These are phyloP conservation scores for Cirrhinus mrigala DNA, from an alignment of 2,797 vertebrate species.

Conservation along the genomic window DNA sequence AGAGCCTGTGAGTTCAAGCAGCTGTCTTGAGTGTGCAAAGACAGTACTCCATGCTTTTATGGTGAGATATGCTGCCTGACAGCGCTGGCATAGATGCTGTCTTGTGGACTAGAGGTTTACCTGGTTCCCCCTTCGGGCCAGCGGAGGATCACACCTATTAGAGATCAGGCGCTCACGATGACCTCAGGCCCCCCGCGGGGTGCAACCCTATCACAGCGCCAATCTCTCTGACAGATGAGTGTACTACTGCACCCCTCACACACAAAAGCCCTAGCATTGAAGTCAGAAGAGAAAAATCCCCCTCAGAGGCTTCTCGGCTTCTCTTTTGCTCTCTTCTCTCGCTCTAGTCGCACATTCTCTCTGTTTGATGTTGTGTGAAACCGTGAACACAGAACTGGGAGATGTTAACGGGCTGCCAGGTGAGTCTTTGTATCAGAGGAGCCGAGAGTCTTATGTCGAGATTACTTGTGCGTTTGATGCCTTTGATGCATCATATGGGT, in stretches of 20 bases:
- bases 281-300: constrained; percentile 67
- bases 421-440: constrained; percentile 42
- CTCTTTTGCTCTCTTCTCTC: constrained; percentile 23
- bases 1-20: neutral
- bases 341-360: constrained; percentile 28
- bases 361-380: constrained; percentile 66
- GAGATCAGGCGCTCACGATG: constrained; percentile 71
- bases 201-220: constrained; percentile 77
- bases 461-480: constrained; percentile 2
- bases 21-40: neutral
- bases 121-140: constrained; percentile 62
- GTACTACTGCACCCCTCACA: constrained; percentile 63
- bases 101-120: constrained; percentile 39
- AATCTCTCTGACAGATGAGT: constrained; percentile 74
- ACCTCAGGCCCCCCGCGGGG: constrained; percentile 78
- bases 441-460: constrained; percentile 42
- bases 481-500: constrained; percentile 61
- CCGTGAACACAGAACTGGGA: constrained; percentile 61
- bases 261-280: constrained; percentile 75
- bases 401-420: constrained; percentile 62
- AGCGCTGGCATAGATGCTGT: neutral
- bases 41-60: constrained; percentile 9
- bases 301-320: constrained; percentile 54
- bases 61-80: constrained; percentile 45
- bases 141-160: constrained; percentile 68